These are phyloP conservation scores for Hemicrepidius hirtus DNA, from an alignment of 2,888 invertebrate genomes.

Conservation along the genomic window DNA sequence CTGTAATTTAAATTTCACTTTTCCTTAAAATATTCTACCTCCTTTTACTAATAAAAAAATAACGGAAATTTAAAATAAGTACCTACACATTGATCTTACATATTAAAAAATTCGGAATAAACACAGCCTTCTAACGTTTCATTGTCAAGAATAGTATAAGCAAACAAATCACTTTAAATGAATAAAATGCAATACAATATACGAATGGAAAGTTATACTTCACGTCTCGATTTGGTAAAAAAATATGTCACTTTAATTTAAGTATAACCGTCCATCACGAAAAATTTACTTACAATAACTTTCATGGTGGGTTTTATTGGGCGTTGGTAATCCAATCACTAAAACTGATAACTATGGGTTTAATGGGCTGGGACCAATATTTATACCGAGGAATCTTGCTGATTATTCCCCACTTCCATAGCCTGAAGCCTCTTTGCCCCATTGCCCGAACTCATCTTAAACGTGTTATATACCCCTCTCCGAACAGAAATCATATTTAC, in stretches of 20 bases:
- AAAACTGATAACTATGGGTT: slow-evolving; percentile 35
- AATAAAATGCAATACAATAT: neutral
- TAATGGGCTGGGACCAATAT: slow-evolving; percentile 36
- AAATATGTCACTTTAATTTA: neutral
- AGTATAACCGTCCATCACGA: slow-evolving; percentile 8
- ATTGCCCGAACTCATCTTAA: slow-evolving; percentile 23
- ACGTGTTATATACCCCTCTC: slow-evolving; percentile 24
- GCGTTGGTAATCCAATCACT: slow-evolving; percentile 37
- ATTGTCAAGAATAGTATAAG: neutral
- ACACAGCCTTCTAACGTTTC: neutral
- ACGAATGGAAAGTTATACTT: neutral
- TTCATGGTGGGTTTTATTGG: slow-evolving; percentile 26
- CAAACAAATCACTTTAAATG: neutral
- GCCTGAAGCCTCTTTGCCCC: slow-evolving; percentile 19
- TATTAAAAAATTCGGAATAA: neutral
- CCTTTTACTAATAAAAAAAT: no score
- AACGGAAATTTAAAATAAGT: no score
- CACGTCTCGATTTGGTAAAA: neutral
- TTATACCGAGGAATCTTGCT: slow-evolving; percentile 31
- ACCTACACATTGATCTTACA: no score
- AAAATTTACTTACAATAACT: slow-evolving; percentile 28
- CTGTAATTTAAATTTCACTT: no score
- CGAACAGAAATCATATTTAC: slow-evolving; percentile 17
- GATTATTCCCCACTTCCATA: slow-evolving; percentile 32
- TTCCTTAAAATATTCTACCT: no score